Evolutionary conservation across 1,140 invertebrate species (phyloP), one percentile per base, ranked within the genome.

Genomic region (Scaptodrosophila lebanonensis): DNA sequence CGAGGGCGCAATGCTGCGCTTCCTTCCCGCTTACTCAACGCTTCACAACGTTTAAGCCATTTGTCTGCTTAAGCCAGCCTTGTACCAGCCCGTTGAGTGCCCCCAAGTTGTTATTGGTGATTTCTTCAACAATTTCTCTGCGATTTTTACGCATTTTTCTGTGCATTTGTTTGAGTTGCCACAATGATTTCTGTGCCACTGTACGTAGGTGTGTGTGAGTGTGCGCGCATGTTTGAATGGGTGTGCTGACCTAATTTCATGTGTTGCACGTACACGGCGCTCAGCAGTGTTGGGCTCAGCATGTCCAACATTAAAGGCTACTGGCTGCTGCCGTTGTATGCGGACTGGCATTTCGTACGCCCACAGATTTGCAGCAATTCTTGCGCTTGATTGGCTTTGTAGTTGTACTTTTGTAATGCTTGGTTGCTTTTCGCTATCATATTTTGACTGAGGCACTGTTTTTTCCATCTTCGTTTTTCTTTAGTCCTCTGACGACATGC

Each of bases 321-420:
- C n/a, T n/a, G n/a, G n/a, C n/a, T n/a, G n/a, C n/a, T n/a, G n/a
- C n/a, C n/a, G n/a, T n/a, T n/a, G n/a, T n/a, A n/a, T n/a, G n/a
- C n/a, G n/a, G n/a, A n/a, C n/a, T n/a, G n/a, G n/a, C 64, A 77
- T 79, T 77, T 61, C 25, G 17, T 48, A 30, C 54, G 56, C 60
- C 73, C 64, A 53, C 73, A 79, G 73, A 79, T 79, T 73, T 69
- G 56, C 56, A 73, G 52, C 73, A 79, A 54, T 73, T 56, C 73
- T 66, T 69, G 35, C 56, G 73, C 73, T 48, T 66, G 68, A 79
- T 79, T 79, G 73, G 68, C 68, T 63, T 57, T 70, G 65, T 59
- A 57, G 56, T 64, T 60, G n/a, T n/a, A n/a, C n/a, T 66, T 69
- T 56, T 57, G 20, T 44, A n/a, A n/a, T n/a, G n/a, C n/a, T n/a